These are phyloP conservation scores for Anagrus nilaparvatae DNA, from an alignment of 1,140 invertebrate species.

Conservation along the genomic window DNA sequence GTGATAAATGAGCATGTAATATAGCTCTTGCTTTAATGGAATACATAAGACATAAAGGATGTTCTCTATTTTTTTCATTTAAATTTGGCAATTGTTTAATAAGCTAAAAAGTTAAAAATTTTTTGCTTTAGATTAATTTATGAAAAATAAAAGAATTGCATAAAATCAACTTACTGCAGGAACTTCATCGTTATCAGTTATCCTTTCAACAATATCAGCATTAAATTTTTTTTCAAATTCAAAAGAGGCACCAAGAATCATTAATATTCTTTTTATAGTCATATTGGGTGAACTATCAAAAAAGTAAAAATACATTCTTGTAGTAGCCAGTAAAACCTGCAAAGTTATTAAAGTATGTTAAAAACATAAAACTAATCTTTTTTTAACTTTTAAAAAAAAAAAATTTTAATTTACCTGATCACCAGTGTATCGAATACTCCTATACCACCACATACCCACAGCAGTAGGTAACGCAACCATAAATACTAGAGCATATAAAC, in stretches of 20 bases:
- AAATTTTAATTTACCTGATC: constrained; percentile 61
- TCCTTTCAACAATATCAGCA: constrained; percentile 84
- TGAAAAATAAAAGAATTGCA: constrained; percentile 2
- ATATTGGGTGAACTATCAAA: constrained; percentile 93
- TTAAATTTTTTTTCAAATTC: constrained; percentile 95
- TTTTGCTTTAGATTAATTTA: constrained; percentile 1
- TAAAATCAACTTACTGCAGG: constrained; percentile 57
- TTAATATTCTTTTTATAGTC: constrained; percentile 87
- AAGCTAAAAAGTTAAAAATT: constrained; percentile 52
- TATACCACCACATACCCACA: constrained; percentile 98
- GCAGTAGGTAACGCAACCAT: constrained; percentile 93
- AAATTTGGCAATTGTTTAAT: constrained; percentile 85
- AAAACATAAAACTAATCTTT: not conserved
- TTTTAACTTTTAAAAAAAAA: constrained; percentile 7
- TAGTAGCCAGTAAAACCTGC: constrained; percentile 86
- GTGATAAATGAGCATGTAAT: constrained; percentile 85
- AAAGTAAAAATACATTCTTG: constrained; percentile 91
- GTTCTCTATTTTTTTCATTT: constrained; percentile 88
- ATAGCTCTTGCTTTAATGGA: constrained; percentile 93
- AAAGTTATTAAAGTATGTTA: constrained; percentile 15
- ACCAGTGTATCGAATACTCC: constrained; percentile 91
- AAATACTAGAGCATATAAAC: constrained; percentile 91
- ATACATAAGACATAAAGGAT: constrained; percentile 87
- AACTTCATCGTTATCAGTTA: constrained; percentile 91
- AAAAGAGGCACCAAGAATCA: constrained; percentile 90